Evolutionary conservation across 2,113 vertebrate genomes (phyloP).

Genomic region (Lophotis ruficrista): DNA sequence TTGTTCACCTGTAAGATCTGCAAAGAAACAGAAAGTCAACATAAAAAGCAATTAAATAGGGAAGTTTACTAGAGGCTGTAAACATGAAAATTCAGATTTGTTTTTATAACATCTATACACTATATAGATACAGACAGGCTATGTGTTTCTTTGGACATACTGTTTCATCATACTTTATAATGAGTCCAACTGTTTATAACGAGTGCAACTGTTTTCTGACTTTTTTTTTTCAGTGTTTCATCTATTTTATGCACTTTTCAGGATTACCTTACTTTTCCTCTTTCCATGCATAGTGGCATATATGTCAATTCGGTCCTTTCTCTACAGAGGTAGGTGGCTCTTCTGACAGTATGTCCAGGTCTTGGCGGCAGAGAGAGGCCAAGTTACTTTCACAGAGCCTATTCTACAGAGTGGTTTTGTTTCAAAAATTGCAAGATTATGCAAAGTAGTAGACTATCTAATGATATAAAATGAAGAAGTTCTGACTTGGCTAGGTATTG

Average conservation of each 20-base stretch:
- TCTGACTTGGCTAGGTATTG: neutral
- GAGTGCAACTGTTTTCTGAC: neutral
- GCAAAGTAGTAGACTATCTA: neutral
- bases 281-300: neutral
- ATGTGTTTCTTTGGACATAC: neutral
- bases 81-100: neutral
- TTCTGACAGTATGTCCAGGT: neutral
- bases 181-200: neutral
- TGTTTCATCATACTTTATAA: neutral
- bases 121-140: neutral
- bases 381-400: neutral
- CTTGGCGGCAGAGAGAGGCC: neutral
- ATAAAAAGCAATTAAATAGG: neutral
- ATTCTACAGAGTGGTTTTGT: neutral
- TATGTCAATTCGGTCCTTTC: neutral
- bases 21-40: conserved; percentile 61
- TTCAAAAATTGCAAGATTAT: neutral
- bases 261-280: neutral
- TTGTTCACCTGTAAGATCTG: conserved; percentile 99
- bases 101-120: neutral
- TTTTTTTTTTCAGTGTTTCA: neutral
- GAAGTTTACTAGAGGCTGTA: neutral
- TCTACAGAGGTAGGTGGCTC: neutral
- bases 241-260: neutral
- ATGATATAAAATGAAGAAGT: neutral